These are phyloP conservation scores for Ptychobarbus kaznakovi DNA, from an alignment of 2,797 vertebrate species.

Conservation along the genomic window DNA sequence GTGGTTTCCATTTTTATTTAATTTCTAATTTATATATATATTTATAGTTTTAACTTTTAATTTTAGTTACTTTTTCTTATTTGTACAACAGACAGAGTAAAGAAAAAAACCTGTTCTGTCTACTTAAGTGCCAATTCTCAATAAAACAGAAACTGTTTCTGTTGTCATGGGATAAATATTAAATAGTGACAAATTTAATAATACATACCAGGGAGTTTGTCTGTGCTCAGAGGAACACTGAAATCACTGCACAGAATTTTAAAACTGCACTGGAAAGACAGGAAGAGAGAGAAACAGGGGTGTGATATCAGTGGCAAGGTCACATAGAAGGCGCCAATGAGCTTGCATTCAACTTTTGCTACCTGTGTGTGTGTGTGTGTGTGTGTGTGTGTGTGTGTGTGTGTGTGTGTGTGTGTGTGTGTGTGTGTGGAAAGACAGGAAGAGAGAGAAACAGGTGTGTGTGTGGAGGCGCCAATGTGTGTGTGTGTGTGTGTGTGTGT, in stretches of 20 bases:
- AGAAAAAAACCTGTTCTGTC: too few relatives aligned
- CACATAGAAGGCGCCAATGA: constrained; percentile 65
- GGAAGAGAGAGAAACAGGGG: not conserved
- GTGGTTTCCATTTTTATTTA: too few relatives aligned
- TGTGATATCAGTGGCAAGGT: constrained; percentile 71
- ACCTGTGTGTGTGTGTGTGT: constrained; percentile 37
- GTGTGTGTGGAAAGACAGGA: constrained; percentile 18
- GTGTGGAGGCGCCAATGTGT: constrained; percentile 58
- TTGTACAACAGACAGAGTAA: constrained; percentile 72
- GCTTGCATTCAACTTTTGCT: constrained; percentile 58
- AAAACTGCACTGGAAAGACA: constrained; percentile 43
- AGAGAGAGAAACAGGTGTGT: too few relatives aligned
- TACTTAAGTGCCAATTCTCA: too few relatives aligned
- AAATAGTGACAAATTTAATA: too few relatives aligned
- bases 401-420: constrained; percentile 19
- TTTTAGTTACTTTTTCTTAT: too few relatives aligned
- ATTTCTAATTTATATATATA: too few relatives aligned
- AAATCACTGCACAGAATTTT: constrained; percentile 64
- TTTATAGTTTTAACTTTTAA: too few relatives aligned
- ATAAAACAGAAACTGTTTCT: too few relatives aligned
- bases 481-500: constrained; percentile 14
- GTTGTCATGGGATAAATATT: too few relatives aligned
- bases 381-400: constrained; percentile 17
- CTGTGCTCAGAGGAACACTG: constrained; percentile 74
- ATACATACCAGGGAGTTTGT: constrained; percentile 76